A percentile compares a stretch with the other conserved stretches of the same genome.
phyloP scores from a whole-genome alignment of 2,113 vertebrate genomes.

The Ammodytes dubius region DNA sequence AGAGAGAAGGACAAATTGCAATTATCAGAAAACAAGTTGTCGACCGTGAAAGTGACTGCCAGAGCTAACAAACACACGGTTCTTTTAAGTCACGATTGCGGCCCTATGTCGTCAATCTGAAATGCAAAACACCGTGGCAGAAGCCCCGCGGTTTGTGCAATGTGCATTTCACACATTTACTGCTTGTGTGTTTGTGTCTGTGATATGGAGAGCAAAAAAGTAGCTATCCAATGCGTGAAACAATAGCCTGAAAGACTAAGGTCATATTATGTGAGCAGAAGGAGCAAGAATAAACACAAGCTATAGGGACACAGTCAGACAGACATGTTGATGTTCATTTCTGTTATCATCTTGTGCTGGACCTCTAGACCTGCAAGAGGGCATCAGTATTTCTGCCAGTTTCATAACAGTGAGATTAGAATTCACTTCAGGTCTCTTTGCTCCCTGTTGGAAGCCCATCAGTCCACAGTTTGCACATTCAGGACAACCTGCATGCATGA shows the following conservation, averaged over 20 bases:
- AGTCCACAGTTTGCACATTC: constrained; percentile 35
- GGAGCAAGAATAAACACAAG: constrained; percentile 3
- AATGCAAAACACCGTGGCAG: constrained; percentile 70
- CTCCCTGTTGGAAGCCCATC: constrained; percentile 54
- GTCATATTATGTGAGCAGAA: constrained; percentile 4
- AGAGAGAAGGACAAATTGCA: constrained; percentile 37
- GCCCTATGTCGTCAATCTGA: constrained; percentile 56
- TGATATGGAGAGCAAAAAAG: neutral
- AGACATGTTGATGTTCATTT: constrained; percentile 33
- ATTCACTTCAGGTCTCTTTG: constrained; percentile 61
- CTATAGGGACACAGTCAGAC: constrained; percentile 17
- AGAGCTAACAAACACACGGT: constrained; percentile 50
- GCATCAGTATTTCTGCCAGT: constrained; percentile 13
- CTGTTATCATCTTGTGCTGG: constrained; percentile 39
- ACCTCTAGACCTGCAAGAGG: constrained; percentile 12
- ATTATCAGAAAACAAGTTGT: constrained; percentile 45
- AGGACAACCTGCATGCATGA: constrained; percentile 34
- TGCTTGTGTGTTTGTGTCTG: neutral
- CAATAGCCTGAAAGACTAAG: neutral
- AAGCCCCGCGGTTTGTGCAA: constrained; percentile 19
- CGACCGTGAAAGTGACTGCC: constrained; percentile 51
- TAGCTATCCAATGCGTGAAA: constrained; percentile 5
- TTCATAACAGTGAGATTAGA: constrained; percentile 37
- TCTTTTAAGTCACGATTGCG: constrained; percentile 58
- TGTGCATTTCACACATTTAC: constrained; percentile 9